phyloP scores from a whole-genome alignment of 2,113 vertebrate genomes.

The Phyllopteryx taeniolatus region DNA sequence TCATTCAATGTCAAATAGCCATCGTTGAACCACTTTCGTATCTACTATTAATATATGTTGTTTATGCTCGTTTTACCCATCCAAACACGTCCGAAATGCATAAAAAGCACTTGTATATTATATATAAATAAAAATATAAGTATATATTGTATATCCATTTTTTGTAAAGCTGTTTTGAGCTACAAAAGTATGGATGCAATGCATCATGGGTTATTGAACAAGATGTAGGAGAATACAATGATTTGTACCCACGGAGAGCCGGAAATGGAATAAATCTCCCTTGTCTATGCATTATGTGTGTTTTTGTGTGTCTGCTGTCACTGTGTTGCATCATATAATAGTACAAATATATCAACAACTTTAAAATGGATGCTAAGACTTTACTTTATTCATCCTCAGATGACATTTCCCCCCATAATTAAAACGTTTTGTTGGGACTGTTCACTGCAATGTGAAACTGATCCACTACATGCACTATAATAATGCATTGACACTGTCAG shows the following conservation, averaged over 20 bases:
- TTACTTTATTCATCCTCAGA: not conserved
- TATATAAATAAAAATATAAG: conserved; percentile 71
- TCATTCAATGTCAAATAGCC: conserved; percentile 60
- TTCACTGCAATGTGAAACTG: not conserved
- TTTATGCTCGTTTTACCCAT: conserved; percentile 51
- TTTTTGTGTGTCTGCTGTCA: not conserved
- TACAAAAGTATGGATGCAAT: conserved; percentile 80
- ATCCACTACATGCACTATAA: not conserved
- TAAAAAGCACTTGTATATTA: conserved; percentile 71
- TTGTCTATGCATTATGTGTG: conserved; percentile 76
- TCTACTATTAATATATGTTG: conserved; percentile 26
- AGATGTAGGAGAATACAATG: conserved; percentile 64
- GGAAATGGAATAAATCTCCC: conserved; percentile 77
- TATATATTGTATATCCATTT: conserved; percentile 76
- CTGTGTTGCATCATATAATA: not conserved
- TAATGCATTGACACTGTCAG: too few species aligned
- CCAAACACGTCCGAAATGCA: conserved; percentile 60
- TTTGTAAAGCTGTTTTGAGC: conserved; percentile 79
- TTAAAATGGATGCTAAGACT: not conserved
- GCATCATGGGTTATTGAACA: conserved; percentile 77
- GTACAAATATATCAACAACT: not conserved
- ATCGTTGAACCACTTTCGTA: conserved; percentile 52
- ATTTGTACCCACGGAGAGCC: conserved; percentile 77
- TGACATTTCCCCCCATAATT: not conserved
- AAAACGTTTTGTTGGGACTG: not conserved